Conservation (phyloP, 2,888 invertebrate genomes). For the Leptinotarsa tumamoca region DNA sequence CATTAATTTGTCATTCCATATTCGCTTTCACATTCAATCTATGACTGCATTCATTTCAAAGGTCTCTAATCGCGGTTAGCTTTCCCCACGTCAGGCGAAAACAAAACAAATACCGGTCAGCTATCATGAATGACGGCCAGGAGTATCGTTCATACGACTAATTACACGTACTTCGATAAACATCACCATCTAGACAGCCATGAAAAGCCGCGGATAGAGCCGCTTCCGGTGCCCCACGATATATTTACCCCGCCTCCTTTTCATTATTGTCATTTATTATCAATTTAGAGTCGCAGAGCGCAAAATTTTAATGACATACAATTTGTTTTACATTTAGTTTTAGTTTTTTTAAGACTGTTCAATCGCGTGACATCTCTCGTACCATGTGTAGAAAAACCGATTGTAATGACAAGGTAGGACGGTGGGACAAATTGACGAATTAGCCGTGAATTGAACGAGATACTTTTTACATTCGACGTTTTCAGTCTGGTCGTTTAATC, state of each 20-base stretch:
- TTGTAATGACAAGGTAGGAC: constrained; percentile 37
- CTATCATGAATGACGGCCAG: constrained; percentile 35
- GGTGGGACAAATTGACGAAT: constrained; percentile 56
- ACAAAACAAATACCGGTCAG: constrained; percentile 21
- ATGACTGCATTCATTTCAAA: constrained; percentile 8
- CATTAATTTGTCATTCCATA: background rate
- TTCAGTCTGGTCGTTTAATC: background rate
- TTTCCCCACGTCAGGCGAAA: constrained; percentile 19
- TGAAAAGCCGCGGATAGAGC: constrained; percentile 57
- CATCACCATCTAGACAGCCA: constrained; percentile 49
- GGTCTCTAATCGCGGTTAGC: constrained; percentile 2
- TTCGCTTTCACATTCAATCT: background rate
- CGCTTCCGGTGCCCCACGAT: constrained; percentile 63
- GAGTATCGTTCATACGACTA: constrained; percentile 49
- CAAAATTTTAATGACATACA: constrained; percentile 66
- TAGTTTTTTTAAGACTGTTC: constrained; percentile 48
- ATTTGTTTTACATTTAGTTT: constrained; percentile 63
- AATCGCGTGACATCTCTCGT: constrained; percentile 56
- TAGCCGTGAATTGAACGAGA: constrained; percentile 51
- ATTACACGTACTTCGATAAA: constrained; percentile 53
- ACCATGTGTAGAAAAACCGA: constrained; percentile 43
- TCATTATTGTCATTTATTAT: constrained; percentile 67
- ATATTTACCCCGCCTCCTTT: constrained; percentile 63
- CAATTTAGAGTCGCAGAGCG: constrained; percentile 65
- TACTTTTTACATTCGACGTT: constrained; percentile 24